Evolutionary conservation across 2,888 invertebrate genomes (phyloP).

Genomic region (Kuschelorhynchus macadamiae): DNA sequence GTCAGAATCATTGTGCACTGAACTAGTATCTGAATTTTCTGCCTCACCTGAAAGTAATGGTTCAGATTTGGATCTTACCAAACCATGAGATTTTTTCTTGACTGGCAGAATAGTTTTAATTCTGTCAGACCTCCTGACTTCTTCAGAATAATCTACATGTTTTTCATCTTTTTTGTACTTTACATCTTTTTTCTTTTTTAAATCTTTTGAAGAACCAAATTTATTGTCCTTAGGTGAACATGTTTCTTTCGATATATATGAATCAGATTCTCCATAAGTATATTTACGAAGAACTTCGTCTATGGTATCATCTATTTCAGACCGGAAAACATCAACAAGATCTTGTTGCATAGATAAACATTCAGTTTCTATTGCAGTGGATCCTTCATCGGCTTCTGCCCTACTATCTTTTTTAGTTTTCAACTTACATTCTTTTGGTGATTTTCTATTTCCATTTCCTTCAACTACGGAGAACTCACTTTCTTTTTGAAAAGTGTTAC

Average conservation of each 20-base stretch:
- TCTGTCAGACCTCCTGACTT: conserved; percentile 80
- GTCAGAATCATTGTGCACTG: conserved; percentile 55
- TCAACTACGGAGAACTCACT: conserved; percentile 9
- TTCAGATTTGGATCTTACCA: conserved; percentile 71
- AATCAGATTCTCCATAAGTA: conserved; percentile 15
- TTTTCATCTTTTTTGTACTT: conserved; percentile 14
- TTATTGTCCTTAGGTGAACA: not conserved
- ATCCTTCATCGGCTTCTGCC: conserved; percentile 35
- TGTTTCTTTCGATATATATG: conserved; percentile 28
- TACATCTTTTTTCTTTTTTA: conserved; percentile 28
- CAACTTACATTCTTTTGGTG: not conserved
- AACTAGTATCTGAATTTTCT: conserved; percentile 73
- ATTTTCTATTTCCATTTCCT: conserved; percentile 27
- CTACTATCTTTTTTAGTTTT: conserved; percentile 5
- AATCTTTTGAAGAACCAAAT: conserved; percentile 8
- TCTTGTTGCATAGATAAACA: not conserved
- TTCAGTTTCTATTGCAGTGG: conserved; percentile 19
- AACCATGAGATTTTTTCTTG: conserved; percentile 78
- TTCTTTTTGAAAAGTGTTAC: not conserved
- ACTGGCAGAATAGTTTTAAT: conserved; percentile 82
- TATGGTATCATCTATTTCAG: conserved; percentile 34
- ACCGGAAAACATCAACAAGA: not conserved
- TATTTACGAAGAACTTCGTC: conserved; percentile 37
- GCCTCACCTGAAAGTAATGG: conserved; percentile 66
- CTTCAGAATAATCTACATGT: conserved; percentile 50